These are phyloP conservation scores for Euwallacea similis DNA, from an alignment of 1,140 invertebrate species.

Conservation along the genomic window DNA sequence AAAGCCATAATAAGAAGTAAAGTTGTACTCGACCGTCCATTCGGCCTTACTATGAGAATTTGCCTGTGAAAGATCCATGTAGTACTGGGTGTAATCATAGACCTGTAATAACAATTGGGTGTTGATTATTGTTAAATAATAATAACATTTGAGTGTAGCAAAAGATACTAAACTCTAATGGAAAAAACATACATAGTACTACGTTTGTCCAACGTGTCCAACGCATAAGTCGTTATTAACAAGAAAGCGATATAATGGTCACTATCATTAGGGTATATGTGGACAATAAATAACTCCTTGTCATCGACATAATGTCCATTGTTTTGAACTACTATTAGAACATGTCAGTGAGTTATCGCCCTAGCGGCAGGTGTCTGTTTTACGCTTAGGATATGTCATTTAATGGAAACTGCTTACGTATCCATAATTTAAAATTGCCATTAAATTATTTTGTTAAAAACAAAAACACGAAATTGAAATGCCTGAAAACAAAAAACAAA, in stretches of 20 bases:
- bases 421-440: too few relatives aligned
- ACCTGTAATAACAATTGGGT: slow-evolving; percentile 59
- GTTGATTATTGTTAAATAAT: neutral
- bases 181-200: too few relatives aligned
- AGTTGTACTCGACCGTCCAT: slow-evolving; percentile 81
- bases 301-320: slow-evolving; percentile 8
- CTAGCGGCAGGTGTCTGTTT: slow-evolving; percentile 8
- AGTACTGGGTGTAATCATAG: slow-evolving; percentile 87
- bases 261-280: slow-evolving; percentile 1
- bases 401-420: too few relatives aligned
- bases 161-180: too few relatives aligned
- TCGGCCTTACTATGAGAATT: slow-evolving; percentile 67
- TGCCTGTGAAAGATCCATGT: slow-evolving; percentile 77
- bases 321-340: neutral
- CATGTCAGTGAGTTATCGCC: slow-evolving; percentile 3
- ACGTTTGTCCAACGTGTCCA: too few relatives aligned
- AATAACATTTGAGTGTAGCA: too few relatives aligned
- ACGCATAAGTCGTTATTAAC: neutral
- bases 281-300: slow-evolving; percentile 8
- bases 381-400: neutral
- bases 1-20: slow-evolving; percentile 74
- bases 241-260: neutral
- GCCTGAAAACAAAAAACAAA: too few relatives aligned
- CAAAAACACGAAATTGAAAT: too few relatives aligned
- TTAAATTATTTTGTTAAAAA: too few relatives aligned